A percentile compares a stretch with the other conserved stretches of the same genome.
These are phyloP conservation scores for Chaetodon trifasciatus DNA, from an alignment of 2,797 vertebrate genomes.

Conservation along the genomic window DNA sequence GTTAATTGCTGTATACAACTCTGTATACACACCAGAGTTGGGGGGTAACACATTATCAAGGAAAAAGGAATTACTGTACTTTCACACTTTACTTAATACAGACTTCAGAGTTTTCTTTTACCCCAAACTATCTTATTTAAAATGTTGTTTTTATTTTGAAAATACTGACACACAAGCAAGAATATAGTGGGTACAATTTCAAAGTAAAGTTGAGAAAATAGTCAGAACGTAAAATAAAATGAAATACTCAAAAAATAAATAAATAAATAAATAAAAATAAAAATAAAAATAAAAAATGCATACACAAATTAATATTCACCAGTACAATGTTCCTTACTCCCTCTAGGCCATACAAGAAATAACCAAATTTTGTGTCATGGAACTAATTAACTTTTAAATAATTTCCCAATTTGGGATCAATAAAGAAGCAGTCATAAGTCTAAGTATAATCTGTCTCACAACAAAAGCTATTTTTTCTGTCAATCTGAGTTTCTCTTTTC, in stretches of 20 bases:
- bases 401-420: no score
- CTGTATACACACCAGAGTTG: neutral
- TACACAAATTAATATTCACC: neutral
- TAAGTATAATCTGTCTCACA: no score
- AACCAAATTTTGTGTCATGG: no score
- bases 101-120: neutral
- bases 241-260: neutral
- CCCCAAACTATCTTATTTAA: neutral
- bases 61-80: neutral
- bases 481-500: no score
- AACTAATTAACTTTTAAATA: no score
- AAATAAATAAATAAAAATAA: no score
- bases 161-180: neutral
- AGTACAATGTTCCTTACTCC: neutral
- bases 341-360: neutral
- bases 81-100: neutral
- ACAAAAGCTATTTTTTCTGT: no score
- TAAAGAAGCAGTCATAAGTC: no score
- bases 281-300: neutral
- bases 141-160: neutral
- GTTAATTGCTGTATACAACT: neutral
- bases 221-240: neutral
- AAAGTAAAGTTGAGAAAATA: constrained; percentile 6
- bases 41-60: neutral
- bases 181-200: neutral